Evolutionary conservation across 2,888 invertebrate genomes (phyloP), one percentile per base, ranked within the genome.

Genomic region (Stenichneumon culpator): DNA sequence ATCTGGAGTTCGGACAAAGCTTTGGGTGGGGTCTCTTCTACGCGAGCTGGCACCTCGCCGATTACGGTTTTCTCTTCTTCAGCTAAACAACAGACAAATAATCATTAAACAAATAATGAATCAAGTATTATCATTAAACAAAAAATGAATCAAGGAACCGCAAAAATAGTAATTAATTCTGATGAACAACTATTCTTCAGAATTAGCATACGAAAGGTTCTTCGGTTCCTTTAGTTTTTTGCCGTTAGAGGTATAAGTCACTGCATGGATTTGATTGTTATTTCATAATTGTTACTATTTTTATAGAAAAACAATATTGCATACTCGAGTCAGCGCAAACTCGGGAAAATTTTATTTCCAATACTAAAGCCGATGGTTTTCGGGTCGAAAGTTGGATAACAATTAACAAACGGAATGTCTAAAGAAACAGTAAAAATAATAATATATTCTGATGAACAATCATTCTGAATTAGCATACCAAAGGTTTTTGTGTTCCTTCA

Each of bases 1-100:
- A 96, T 95, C 92, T 97, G 97, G 97, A 98, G 97, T 87, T 97
- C 96, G 0, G 95, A 95, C 89, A 98, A 97, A 82, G 97, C 97
- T 89, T 93, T 93, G 86, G 89, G 77, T 80, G 90, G 86, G 25
- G 86, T 73, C 25, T 87, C 78, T 84, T 92, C 90, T 9, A 86
- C 78, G 44, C 86, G 89, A 70, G 86, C 88, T 83, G 86, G 89
- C 92, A 89, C 93, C 95, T 95, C 95, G 5, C 94, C 94, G 68
- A 95, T 95, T 39, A 95, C 91, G n/a, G 94, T 93, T 90, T 95
- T 95, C 87, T 96, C 95, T 73, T 95, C 95, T 91, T 97, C 97
- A 86, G 97, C 97, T 97, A 93, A 19, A 63, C 2, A 25, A 36
- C 11, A 65, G 39, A 52, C 44, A 16, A 73, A 4, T 60, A 67